Evolutionary conservation across 2,797 vertebrate genomes (phyloP).

Genomic region (Periophthalmus magnuspinnatus): DNA sequence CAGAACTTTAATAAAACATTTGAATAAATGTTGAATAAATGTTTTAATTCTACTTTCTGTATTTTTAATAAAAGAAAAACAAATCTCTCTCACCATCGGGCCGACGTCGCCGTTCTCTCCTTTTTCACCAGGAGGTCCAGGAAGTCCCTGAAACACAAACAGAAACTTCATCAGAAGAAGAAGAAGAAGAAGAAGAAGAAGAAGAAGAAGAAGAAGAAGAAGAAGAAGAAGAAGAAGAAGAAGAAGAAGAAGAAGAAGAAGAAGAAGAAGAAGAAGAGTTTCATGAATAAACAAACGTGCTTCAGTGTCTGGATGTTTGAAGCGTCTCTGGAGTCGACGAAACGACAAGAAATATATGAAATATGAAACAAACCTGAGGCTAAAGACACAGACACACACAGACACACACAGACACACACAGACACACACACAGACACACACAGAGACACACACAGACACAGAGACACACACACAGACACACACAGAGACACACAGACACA

Average conservation of each 20-base stretch:
- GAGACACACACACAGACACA: too few relatives aligned
- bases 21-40: too few relatives aligned
- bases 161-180: slow-evolving; percentile 13
- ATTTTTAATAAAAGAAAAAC: too few relatives aligned
- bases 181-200: slow-evolving; percentile 10
- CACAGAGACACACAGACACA: too few relatives aligned
- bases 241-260: slow-evolving; percentile 5
- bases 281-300: slow-evolving; percentile 17
- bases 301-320: slow-evolving; percentile 27
- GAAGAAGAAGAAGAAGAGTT: slow-evolving; percentile 3
- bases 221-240: slow-evolving; percentile 5
- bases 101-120: slow-evolving; percentile 98
- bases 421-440: too few relatives aligned
- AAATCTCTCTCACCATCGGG: slow-evolving; percentile 87
- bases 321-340: slow-evolving; percentile 22
- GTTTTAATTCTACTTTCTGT: too few relatives aligned
- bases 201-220: slow-evolving; percentile 9
- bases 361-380: slow-evolving; percentile 34
- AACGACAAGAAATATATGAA: slow-evolving; percentile 24
- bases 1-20: too few relatives aligned
- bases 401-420: too few relatives aligned
- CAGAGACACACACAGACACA: too few relatives aligned
- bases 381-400: slow-evolving; percentile 33
- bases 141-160: slow-evolving; percentile 83
- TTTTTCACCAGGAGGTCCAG: slow-evolving; percentile 96